A percentile compares a stretch with the other conserved stretches of the same genome.
phyloP scores from a whole-genome alignment of 2,113 vertebrate species.

The Paradisaea rubra region DNA sequence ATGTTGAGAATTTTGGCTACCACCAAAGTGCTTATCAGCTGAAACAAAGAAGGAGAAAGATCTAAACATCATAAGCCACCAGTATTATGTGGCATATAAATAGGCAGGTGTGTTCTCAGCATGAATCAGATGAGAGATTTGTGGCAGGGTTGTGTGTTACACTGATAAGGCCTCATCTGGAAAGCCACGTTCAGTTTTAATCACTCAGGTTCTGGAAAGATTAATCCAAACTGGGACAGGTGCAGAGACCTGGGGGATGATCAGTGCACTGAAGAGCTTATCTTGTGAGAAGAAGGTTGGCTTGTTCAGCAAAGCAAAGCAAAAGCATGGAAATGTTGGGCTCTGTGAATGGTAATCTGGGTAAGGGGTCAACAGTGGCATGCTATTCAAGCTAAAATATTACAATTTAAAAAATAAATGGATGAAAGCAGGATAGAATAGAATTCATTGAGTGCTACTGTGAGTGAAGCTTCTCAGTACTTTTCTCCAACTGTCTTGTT shows the following conservation, averaged over 20 bases:
- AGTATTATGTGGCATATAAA: background rate
- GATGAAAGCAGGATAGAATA: background rate
- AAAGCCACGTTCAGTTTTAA: background rate
- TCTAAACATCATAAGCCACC: background rate
- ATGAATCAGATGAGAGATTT: background rate
- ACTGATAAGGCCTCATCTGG: background rate
- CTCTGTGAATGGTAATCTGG: background rate
- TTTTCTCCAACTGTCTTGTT: background rate
- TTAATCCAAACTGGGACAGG: slow-evolving; percentile 22
- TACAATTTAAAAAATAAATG: background rate
- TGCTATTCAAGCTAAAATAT: background rate
- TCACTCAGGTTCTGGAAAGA: background rate
- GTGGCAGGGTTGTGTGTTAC: background rate
- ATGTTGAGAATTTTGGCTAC: background rate
- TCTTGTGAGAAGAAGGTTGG: background rate
- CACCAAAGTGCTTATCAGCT: background rate
- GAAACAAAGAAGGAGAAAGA: slow-evolving; percentile 13
- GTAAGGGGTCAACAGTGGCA: background rate
- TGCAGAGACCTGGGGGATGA: background rate
- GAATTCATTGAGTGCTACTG: background rate
- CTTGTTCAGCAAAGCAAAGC: background rate
- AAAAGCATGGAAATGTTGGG: background rate
- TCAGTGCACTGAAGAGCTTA: background rate
- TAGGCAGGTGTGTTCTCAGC: background rate
- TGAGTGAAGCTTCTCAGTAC: background rate